Evolutionary conservation across 2,888 invertebrate genomes (phyloP), one percentile per base, ranked within the genome.

Genomic region (Nebria brevicollis): DNA sequence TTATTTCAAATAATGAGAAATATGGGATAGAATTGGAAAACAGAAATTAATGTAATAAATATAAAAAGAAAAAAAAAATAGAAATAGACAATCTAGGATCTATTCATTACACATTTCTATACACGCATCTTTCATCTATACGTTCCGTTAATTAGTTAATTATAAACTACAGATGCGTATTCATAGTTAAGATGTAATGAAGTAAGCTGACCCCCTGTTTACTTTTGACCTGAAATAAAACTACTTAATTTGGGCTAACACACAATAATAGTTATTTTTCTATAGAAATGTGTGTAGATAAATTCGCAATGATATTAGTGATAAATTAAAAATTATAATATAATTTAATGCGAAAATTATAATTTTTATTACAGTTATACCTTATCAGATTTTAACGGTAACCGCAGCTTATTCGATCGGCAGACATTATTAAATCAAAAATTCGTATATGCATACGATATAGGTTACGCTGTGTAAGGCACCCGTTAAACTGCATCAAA

Each of bases 191-290:
- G 41, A 66, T 42, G 68, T 77, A 25, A 70, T 75, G 74, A 75
- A 79, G 79, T 68, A 79, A 79, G 73, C 74, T 74, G 79, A 68
- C 79, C 79, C 79, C 79, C 79, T 79, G 75, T 79, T 75, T 79
- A 34, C 64, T 79, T 79, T 79, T 79, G 79, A 79, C 79, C 79
- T 79, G 75, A 74, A 79, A 75, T 64, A 79, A 74, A 70, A 70
- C 70, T 20, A 66, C 8, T 13, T 13, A 0, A 54, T 54, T 54
- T 54, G 2, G 54, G 1, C 0, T 54, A 54, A 54, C 54, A 13
- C 4, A 54, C 54, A 54, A 13, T 8, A 54, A 54, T 54, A 54
- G 34, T 34, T 34, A 34, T 5, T 34, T 34, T 34, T 34, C 34
- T 34, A 34, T 4, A 34, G 34, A 34, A 1, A 34, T 34, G 5